Conservation (phyloP, 2,888 invertebrate genomes). For the Megalurothrips usitatus region DNA sequence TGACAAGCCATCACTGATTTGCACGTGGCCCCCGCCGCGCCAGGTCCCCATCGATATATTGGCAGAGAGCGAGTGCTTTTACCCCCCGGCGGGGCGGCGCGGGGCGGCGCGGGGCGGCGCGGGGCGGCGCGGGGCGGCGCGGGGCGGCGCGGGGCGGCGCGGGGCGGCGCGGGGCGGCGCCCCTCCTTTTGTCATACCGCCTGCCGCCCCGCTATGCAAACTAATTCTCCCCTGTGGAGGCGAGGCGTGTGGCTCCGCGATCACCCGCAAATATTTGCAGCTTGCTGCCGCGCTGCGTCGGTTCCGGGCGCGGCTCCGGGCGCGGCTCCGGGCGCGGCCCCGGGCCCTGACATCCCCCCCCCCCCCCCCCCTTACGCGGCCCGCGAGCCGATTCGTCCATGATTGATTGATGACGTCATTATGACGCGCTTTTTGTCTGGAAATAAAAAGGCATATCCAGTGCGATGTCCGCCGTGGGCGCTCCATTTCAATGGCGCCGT, state of each 20-base stretch:
- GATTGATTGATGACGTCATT: constrained; percentile 11
- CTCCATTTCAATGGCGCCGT: no score
- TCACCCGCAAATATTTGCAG: neutral
- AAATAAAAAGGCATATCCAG: no score
- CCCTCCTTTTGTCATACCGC: neutral
- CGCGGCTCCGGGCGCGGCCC: neutral
- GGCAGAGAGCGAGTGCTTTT: neutral
- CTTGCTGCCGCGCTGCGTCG: neutral
- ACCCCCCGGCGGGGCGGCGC: neutral
- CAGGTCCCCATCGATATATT: neutral
- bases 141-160: no score
- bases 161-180: no score
- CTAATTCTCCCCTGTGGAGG: neutral
- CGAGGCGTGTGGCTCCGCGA: neutral
- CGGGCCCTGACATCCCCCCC: no score
- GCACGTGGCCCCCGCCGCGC: neutral
- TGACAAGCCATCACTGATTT: neutral
- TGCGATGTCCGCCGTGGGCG: no score
- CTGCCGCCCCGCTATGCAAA: neutral
- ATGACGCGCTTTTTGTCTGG: neutral
- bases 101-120: no score
- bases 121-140: no score
- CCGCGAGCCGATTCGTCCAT: neutral
- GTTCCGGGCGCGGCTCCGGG: no score
- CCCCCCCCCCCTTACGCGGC: no score